Conservation (phyloP, 2,888 invertebrate genomes). For the Prosopocoilus inquinatus region DNA sequence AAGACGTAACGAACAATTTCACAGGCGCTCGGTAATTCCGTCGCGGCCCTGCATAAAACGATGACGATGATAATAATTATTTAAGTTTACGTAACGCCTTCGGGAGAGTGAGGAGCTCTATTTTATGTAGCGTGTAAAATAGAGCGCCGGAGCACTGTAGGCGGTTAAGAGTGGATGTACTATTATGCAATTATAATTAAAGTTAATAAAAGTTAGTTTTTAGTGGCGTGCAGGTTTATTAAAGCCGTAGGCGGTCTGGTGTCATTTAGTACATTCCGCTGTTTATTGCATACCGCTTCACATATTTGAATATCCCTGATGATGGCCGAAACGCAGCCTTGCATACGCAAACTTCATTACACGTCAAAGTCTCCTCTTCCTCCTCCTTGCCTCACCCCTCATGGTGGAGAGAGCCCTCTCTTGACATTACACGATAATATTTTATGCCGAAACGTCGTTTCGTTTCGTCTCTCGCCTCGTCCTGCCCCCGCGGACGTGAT, state of each 20-base stretch:
- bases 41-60: conserved; percentile 12
- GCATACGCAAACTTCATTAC: conserved; percentile 39
- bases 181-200: conserved; percentile 18
- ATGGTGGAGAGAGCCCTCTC: conserved; percentile 2
- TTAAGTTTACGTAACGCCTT: conserved; percentile 2
- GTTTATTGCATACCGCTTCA: conserved; percentile 31
- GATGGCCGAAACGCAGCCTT: conserved; percentile 33
- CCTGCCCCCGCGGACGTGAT: not conserved
- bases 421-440: not conserved
- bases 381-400: no score
- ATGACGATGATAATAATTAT: conserved; percentile 19
- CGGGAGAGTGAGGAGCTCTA: not conserved
- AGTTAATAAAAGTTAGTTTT: conserved; percentile 25
- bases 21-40: conserved; percentile 10
- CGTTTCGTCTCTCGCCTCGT: no score
- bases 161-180: conserved; percentile 3
- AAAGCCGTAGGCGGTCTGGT: conserved; percentile 9
- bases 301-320: conserved; percentile 32
- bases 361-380: conserved; percentile 1
- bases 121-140: conserved; percentile 20
- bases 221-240: conserved; percentile 11
- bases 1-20: not conserved
- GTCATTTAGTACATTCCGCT: conserved; percentile 27
- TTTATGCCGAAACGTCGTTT: not conserved
- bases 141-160: conserved; percentile 1